These are phyloP conservation scores for Hypolimnas misippus DNA, from an alignment of 2,888 invertebrate genomes.

Conservation along the genomic window DNA sequence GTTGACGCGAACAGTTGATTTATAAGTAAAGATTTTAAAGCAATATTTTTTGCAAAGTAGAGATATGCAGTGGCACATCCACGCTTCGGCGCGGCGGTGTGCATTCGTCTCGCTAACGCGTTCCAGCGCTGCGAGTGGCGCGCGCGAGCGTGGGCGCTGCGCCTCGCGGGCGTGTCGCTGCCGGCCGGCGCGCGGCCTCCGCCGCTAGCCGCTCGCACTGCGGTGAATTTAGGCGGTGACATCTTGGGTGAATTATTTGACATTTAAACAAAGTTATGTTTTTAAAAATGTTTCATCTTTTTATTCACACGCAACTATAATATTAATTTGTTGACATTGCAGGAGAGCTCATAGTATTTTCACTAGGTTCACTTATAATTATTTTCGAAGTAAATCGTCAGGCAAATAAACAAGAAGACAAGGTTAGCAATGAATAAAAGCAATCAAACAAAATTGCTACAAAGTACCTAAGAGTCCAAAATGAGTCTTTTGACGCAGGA, in stretches of 20 bases:
- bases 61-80: slow-evolving; percentile 51
- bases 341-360: slow-evolving; percentile 57
- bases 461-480: no score
- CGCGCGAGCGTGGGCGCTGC: slow-evolving; percentile 50
- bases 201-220: slow-evolving; percentile 47
- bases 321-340: slow-evolving; percentile 30
- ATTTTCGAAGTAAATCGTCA: slow-evolving; percentile 57
- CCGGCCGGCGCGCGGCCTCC: slow-evolving; percentile 41
- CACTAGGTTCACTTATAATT: slow-evolving; percentile 51
- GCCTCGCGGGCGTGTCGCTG: slow-evolving; percentile 38
- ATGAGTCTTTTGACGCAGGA: slow-evolving; percentile 43
- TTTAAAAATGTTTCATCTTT: no score
- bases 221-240: slow-evolving; percentile 50
- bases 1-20: no score
- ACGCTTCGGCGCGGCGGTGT: slow-evolving; percentile 48
- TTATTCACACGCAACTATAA: no score
- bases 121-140: slow-evolving; percentile 51
- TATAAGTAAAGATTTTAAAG: background rate
- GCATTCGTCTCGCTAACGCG: slow-evolving; percentile 47
- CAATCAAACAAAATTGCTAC: background rate
- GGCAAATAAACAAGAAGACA: slow-evolving; percentile 49
- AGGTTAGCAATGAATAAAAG: slow-evolving; percentile 30
- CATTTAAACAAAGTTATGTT: no score
- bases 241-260: slow-evolving; percentile 50
- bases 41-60: slow-evolving; percentile 38